A percentile compares a stretch with the other conserved stretches of the same genome.
phyloP scores from a whole-genome alignment of 2,888 invertebrate genomes.

The Hipparchia semele region DNA sequence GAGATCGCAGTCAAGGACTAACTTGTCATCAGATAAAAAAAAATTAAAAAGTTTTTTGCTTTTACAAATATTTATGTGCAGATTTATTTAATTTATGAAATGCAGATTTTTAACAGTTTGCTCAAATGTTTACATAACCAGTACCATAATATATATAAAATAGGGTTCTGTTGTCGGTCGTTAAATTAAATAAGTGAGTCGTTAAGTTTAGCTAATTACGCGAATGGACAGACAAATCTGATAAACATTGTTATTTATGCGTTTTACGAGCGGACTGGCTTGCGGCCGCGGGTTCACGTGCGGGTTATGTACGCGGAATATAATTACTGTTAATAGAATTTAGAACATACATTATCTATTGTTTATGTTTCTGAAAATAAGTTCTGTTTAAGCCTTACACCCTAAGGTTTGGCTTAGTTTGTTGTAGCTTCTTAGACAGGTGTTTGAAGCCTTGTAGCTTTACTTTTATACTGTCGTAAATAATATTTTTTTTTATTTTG shows the following conservation, averaged over 20 bases:
- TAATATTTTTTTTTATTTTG: no score
- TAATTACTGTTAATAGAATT: constrained; percentile 29
- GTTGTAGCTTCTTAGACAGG: no score
- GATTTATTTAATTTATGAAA: background rate
- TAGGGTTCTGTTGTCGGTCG: constrained; percentile 40
- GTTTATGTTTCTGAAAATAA: constrained; percentile 1
- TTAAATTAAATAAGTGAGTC: constrained; percentile 52
- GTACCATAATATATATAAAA: constrained; percentile 24
- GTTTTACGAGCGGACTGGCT: constrained; percentile 43
- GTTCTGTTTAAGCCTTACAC: no score
- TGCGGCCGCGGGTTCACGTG: constrained; percentile 39
- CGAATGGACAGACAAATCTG: constrained; percentile 51
- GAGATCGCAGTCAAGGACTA: no score
- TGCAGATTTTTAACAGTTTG: background rate
- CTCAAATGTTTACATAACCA: background rate
- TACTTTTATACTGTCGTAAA: no score
- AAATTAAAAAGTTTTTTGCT: no score
- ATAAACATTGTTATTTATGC: constrained; percentile 52
- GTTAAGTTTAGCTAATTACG: constrained; percentile 52
- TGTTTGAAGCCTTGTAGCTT: no score
- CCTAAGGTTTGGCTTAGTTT: no score
- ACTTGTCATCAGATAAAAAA: no score
- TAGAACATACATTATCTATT: constrained; percentile 4
- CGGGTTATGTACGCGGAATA: constrained; percentile 34
- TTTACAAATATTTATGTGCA: no score